These are phyloP conservation scores for Neosilurus hyrtlii DNA, from an alignment of 2,797 vertebrate species.

Conservation along the genomic window DNA sequence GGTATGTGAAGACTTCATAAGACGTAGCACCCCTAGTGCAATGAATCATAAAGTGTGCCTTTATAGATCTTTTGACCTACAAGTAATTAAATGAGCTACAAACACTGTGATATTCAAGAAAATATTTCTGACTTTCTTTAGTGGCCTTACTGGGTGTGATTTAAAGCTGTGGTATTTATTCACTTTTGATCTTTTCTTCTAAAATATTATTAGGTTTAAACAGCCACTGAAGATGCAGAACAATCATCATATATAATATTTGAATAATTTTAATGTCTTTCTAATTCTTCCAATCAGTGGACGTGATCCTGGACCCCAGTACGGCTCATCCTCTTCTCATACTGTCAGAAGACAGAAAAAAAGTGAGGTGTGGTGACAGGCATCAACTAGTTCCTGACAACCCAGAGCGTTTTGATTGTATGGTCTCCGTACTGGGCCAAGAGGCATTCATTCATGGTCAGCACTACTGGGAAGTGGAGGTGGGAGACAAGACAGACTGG, in stretches of 20 bases:
- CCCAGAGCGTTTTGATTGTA: conserved; percentile 70
- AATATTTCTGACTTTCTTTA: neutral
- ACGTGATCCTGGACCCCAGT: conserved; percentile 73
- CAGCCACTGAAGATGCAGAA: neutral
- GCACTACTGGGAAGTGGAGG: conserved; percentile 81
- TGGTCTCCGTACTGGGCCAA: conserved; percentile 75
- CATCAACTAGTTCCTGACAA: conserved; percentile 65
- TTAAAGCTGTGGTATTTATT: neutral
- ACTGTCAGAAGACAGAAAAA: conserved; percentile 73
- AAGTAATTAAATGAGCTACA: neutral
- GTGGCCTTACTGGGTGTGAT: neutral
- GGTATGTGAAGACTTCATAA: conserved; percentile 51
- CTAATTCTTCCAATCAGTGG: conserved; percentile 61
- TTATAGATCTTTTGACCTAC: neutral
- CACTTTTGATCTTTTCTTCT: neutral
- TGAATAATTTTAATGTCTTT: neutral
- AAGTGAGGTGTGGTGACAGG: conserved; percentile 66
- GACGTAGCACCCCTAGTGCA: too few species aligned
- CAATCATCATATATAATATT: neutral
- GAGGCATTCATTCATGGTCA: conserved; percentile 69
- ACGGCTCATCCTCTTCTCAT: conserved; percentile 77
- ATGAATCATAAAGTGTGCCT: neutral
- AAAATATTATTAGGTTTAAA: neutral
- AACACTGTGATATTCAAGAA: neutral
- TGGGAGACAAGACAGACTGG: conserved; percentile 75